Base-by-base conservation (phyloP, 2,888 invertebrate species). In the Atrina japonica region DNA sequence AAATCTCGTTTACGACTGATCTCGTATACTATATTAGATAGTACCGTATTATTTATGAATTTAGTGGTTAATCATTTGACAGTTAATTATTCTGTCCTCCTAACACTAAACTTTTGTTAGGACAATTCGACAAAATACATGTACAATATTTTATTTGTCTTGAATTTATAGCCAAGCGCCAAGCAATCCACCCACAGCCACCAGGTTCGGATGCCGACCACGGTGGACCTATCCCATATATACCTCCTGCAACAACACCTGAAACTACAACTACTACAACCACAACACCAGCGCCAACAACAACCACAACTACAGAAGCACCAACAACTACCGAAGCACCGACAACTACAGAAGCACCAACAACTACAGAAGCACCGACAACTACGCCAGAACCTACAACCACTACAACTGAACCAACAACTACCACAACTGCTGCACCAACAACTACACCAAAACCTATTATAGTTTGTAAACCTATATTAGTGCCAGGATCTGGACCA, bases 301-400 rank as follows among this genome's bases (percentile, higher is more conserved):
- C 59, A 3, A 61, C 60, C 30, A 29, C 55, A 6, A 59, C 59
- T 6, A 60, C 60, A 23, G 59, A 59, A 29, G 60, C 47, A n/a
- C 60, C 60, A 5, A 60, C 59, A 2, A 60, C 59, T 14, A 60
- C 59, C 16, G 35, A 56, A 61, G 61, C 47, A 5, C 49, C 61
- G 2, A 16, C 59, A 2, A 61, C 61, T 16, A 61, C 61, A 18
- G 21, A 35, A 23, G 56, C 35, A 23, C 21, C 9, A 23, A 18
- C 56, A 3, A 50, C 47, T 16, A 14, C 27, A 11, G n/a, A n/a
- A n/a, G 40, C 35, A 30, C 56, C 56, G 11, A 56, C 52, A 27
- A 53, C 64, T n/a, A 64, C 64, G 14, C 53, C 29, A 27, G 21
- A 53, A 64, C 64, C 64, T 9, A 64, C 64, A 27, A 49, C 47